These are phyloP conservation scores for Rousettus madagascariensis DNA, from an alignment of 2,797 vertebrate genomes.

Conservation along the genomic window DNA sequence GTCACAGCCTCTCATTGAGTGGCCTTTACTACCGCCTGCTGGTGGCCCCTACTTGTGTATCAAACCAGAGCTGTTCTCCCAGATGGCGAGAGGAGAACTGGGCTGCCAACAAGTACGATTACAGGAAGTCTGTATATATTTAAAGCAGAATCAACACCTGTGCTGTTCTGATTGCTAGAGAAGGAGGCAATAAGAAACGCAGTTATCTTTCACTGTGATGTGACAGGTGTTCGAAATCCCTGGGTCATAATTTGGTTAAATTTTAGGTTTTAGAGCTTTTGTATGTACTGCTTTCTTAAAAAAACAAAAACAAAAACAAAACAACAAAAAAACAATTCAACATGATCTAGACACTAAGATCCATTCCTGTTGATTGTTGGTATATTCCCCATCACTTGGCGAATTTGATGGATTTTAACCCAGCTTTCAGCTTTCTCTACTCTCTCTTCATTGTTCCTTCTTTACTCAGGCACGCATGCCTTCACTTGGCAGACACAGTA, in stretches of 20 bases:
- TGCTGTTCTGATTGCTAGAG: not conserved
- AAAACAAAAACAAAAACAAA: not conserved
- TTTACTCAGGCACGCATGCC: slow-evolving; percentile 52
- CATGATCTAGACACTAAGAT: not conserved
- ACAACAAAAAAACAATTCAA: not conserved
- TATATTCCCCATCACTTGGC: not conserved
- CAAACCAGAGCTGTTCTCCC: not conserved
- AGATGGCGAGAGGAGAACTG: not conserved
- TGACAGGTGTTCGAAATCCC: not conserved
- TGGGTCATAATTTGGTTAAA: not conserved
- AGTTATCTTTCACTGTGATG: not conserved
- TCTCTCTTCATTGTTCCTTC: slow-evolving; percentile 7
- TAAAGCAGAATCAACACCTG: not conserved
- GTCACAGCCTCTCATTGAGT: not conserved
- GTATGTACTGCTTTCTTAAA: not conserved
- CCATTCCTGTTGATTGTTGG: not conserved
- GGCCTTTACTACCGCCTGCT: not conserved
- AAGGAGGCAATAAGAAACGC: not conserved
- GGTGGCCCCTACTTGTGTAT: not conserved
- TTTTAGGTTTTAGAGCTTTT: slow-evolving; percentile 31
- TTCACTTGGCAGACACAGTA: slow-evolving; percentile 70
- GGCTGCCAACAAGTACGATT: not conserved
- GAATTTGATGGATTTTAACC: slow-evolving; percentile 51
- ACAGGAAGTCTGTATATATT: not conserved
- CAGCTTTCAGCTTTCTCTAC: slow-evolving; percentile 60